Conservation (phyloP, 2,888 invertebrate genomes). For the Nomada ferruginata region DNA sequence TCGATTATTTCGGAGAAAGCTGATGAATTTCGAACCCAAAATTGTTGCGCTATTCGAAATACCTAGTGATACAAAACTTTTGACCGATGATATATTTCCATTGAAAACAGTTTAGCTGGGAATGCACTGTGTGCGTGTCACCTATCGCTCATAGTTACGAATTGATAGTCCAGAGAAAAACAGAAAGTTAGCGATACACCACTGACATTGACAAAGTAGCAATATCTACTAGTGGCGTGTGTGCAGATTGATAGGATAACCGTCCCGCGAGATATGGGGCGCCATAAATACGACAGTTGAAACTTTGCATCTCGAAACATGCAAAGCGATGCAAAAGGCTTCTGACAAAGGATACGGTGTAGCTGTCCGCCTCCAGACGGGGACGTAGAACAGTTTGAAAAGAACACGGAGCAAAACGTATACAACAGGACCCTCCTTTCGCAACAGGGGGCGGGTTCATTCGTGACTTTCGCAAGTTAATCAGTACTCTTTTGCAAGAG, state of each 20-base stretch:
- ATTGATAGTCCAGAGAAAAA: conserved; percentile 37
- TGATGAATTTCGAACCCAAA: no score
- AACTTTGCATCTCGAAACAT: conserved; percentile 66
- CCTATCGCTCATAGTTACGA: conserved; percentile 41
- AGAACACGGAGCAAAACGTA: conserved; percentile 57
- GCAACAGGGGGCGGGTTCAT: conserved; percentile 58
- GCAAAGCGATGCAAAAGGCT: conserved; percentile 66
- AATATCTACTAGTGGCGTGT: conserved; percentile 59
- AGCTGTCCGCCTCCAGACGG: background rate
- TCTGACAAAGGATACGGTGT: conserved; percentile 60
- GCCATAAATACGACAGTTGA: conserved; percentile 60
- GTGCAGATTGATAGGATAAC: conserved; percentile 65
- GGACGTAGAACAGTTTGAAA: conserved; percentile 37
- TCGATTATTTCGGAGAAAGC: no score
- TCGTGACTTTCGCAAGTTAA: conserved; percentile 77
- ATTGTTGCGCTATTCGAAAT: no score
- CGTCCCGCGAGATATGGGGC: conserved; percentile 42
- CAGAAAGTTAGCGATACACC: conserved; percentile 43
- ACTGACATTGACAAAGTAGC: conserved; percentile 61
- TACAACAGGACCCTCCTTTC: conserved; percentile 33
- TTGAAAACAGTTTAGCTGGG: conserved; percentile 12
- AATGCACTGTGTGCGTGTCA: conserved; percentile 6
- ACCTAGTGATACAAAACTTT: no score
- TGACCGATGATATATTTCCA: conserved; percentile 18
- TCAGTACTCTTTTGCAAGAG: conserved; percentile 75